Base-by-base conservation (phyloP, 2,888 invertebrate species). In the Liodrosophila aerea region DNA sequence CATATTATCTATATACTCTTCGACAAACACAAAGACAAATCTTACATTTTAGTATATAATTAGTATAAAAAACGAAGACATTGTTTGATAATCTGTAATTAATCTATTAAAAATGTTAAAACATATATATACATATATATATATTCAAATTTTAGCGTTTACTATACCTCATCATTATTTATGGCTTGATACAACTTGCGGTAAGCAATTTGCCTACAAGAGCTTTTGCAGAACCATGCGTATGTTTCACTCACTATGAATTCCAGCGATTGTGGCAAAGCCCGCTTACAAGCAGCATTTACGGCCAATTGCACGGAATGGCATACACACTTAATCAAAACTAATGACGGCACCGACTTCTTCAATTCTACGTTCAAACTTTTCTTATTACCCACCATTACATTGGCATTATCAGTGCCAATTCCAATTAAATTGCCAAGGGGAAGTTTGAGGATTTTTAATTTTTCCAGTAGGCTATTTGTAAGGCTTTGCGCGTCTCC, bases 341-440 rank as follows among this genome's bases (percentile, higher is more conserved):
- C n/a, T n/a, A n/a, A n/a, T n/a, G n/a, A n/a, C 12, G 34, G 34
- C 34, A 34, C 34, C 12, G 34, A 34, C 34, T 34, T 34, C 13
- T 34, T 34, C 13, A 34, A 7, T 12, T 34, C 34, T 34, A 34
- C 34, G 15, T 4, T 12, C 11, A 34, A 11, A 34, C 34, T 34
- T 34, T 34, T 34, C 4, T 34, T 13, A 7, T 34, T 34, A 34
- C 34, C 34, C 13, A 34, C 34, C 34, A 34, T 34, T 1, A 34
- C 34, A 34, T 34, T 34, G 12, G 34, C 34, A 34, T 13, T 34
- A 12, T 34, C 34, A 7, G 13, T 34, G 11, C 13, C 34, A 34
- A 34, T 34, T 34, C 34, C 34, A 7, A 34, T 11, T 11, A 34
- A 11, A 12, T 13, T 34, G n/a, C 5, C 11, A 11, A 34, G 12